Evolutionary conservation across 2,113 vertebrate genomes (phyloP).

Genomic region (Prinia subflava): DNA sequence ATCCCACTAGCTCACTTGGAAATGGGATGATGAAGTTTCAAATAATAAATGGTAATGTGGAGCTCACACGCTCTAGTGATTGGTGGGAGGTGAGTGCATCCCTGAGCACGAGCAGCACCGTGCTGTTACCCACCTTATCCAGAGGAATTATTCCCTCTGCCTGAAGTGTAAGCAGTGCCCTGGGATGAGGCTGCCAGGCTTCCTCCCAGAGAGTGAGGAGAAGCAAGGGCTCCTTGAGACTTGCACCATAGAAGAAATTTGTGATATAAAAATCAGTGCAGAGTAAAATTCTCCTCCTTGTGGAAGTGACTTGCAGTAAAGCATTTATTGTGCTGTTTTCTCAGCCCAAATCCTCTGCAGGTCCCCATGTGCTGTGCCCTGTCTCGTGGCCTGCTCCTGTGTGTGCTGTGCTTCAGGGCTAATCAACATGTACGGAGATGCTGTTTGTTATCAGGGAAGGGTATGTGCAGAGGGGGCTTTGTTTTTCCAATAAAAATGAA

Average conservation of each 20-base stretch:
- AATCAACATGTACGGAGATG: not conserved
- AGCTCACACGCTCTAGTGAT: accelerated
- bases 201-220: not conserved
- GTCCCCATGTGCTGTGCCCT: not conserved
- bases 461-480: not conserved
- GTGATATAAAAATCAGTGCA: not conserved
- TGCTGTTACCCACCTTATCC: not conserved
- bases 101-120: not conserved
- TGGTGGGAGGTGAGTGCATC: not conserved
- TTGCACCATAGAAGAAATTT: not conserved
- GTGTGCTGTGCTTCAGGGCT: not conserved
- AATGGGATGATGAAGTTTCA: not conserved
- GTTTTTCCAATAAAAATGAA: not conserved
- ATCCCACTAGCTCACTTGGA: not conserved
- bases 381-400: accelerated
- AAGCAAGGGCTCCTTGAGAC: not conserved
- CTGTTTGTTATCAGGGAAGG: not conserved
- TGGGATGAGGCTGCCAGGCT: not conserved
- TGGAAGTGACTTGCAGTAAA: not conserved
- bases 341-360: not conserved
- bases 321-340: not conserved
- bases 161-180: not conserved
- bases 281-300: not conserved
- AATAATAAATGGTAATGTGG: not conserved
- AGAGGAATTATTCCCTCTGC: not conserved